Evolutionary conservation across 2,113 vertebrate species (phyloP), one percentile per base, ranked within the genome.

Genomic region (Camelus dromedarius): DNA sequence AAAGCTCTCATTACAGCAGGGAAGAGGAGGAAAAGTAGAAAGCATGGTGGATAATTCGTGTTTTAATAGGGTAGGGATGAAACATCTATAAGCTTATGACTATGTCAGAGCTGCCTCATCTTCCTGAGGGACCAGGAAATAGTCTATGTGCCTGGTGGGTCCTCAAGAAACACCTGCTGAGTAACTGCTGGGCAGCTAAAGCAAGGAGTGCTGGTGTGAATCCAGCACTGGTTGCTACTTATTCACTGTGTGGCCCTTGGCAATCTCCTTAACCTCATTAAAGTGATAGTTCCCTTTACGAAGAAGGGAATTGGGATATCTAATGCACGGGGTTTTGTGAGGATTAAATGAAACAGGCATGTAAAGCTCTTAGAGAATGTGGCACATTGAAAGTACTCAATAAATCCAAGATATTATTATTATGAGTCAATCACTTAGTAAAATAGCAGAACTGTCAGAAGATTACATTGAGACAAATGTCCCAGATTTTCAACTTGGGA

Each of bases 31-130:
- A 70, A 58, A 42, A 67, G 48, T 32, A 73, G 32, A 1, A 56
- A 50, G 48, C 18, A 26, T 58, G 56, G 67, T 79, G 50, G 67
- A 24, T 95, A 80, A 83, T 97, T 89, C 90, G 66, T 95, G 11
- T 70, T 85, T 82, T 91, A 75, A 91, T 96, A 88, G 93, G 50
- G 66, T 50, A 15, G 42, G 76, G 52, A 12, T 72, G 60, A 80
- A 76, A 88, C 54, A 67, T 72, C 95, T 73, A 79, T 72, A 88
- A 81, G 81, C 81, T 60, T 52, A 58, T 48, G 72, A 69, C 28
- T 52, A 11, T 83, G 28, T 64, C 26, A 56, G 6, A 9, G 26
- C 56, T 95, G 60, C 77, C 67, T 73, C 56, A 69, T 89, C 79
- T 92, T 88, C 70, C 42, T 0, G 3, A 69, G 52, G 56, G 82